Evolutionary conservation across 1,140 invertebrate species (phyloP).

Genomic region (Pentalonia nigronervosa): DNA sequence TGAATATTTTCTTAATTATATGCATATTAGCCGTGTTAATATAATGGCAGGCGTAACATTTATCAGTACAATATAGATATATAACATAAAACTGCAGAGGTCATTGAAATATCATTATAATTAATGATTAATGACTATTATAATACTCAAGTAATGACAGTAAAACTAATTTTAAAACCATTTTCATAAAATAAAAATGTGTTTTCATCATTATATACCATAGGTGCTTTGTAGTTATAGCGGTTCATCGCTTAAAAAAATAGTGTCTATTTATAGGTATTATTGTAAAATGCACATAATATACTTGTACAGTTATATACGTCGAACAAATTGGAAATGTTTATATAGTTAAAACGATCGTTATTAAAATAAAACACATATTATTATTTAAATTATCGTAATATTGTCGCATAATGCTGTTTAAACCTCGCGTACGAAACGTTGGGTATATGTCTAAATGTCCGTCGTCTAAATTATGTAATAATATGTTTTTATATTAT

Average conservation of each 20-base stretch:
- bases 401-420: background rate
- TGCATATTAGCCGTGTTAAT: background rate
- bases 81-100: background rate
- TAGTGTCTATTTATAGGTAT: background rate
- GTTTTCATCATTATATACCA: background rate
- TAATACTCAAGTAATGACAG: background rate
- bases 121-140: background rate
- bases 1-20: background rate
- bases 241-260: background rate
- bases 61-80: background rate
- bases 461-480: background rate
- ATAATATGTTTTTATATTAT: background rate
- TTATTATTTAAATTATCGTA: background rate
- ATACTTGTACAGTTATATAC: background rate
- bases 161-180: background rate
- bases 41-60: background rate
- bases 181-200: conserved; percentile 18
- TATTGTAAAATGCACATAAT: background rate
- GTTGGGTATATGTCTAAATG: background rate
- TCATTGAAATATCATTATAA: background rate
- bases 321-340: background rate
- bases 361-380: background rate
- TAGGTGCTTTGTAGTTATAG: background rate
- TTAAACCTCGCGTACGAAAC: background rate
- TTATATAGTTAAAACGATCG: background rate